Percentiles rank a stretch among this genome's conserved stretches.
Evolutionary conservation across 1,140 invertebrate species (phyloP).

Genomic region (Tetranychus urticae): DNA sequence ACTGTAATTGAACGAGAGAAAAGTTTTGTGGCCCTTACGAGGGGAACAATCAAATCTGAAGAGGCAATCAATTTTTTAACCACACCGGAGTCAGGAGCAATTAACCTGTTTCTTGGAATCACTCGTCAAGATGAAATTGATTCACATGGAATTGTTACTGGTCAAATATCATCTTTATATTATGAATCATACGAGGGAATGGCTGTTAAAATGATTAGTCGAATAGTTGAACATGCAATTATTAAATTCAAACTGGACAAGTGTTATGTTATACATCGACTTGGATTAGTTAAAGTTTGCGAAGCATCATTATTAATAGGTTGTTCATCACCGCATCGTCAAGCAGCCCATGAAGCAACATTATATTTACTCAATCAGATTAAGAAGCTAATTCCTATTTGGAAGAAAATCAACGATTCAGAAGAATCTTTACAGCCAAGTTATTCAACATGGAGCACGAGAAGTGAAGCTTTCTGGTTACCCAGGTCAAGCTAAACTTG

Average conservation of each 20-base stretch:
- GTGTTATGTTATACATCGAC: slow-evolving; percentile 43
- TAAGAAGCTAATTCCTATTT: slow-evolving; percentile 71
- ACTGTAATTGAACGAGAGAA: no score
- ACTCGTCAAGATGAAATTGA: slow-evolving; percentile 55
- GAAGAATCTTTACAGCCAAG: not conserved
- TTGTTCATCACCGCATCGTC: slow-evolving; percentile 59
- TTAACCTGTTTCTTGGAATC: slow-evolving; percentile 69
- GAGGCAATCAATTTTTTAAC: slow-evolving; percentile 26
- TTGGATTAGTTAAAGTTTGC: slow-evolving; percentile 57
- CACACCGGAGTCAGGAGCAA: slow-evolving; percentile 52
- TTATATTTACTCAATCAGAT: slow-evolving; percentile 57
- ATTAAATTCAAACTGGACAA: slow-evolving; percentile 18
- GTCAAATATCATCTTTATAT: slow-evolving; percentile 37
- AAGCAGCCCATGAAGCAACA: slow-evolving; percentile 54
- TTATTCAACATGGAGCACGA: slow-evolving; percentile 2
- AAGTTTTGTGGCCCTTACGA: no score
- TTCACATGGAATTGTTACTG: not conserved
- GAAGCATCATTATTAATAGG: slow-evolving; percentile 77
- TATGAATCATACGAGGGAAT: slow-evolving; percentile 85
- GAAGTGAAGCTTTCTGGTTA: slow-evolving; percentile 8
- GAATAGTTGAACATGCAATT: slow-evolving; percentile 45
- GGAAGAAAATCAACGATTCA: slow-evolving; percentile 49
- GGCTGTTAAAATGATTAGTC: slow-evolving; percentile 53
- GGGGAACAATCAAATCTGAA: no score
- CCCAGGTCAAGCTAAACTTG: no score